A percentile compares a stretch with the other conserved stretches of the same genome.
phyloP scores from a whole-genome alignment of 2,888 invertebrate species.

The Craniophora ligustri region DNA sequence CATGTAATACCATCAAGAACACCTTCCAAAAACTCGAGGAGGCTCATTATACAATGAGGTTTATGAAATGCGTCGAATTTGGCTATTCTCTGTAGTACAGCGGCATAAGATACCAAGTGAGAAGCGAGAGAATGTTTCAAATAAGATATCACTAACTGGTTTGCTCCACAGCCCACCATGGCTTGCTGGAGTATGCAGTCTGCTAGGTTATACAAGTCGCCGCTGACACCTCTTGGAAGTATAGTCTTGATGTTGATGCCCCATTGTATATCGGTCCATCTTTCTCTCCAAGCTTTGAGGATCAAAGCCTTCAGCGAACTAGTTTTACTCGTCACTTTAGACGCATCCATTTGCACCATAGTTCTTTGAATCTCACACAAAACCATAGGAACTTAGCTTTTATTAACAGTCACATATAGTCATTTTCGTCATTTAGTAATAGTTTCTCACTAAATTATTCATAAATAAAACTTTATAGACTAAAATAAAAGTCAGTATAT shows the following conservation, averaged over 20 bases:
- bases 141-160: constrained; percentile 96
- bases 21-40: constrained; percentile 95
- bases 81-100: constrained; percentile 95
- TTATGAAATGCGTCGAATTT: constrained; percentile 96
- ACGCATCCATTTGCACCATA: constrained; percentile 90
- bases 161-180: constrained; percentile 97
- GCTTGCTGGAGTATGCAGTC: constrained; percentile 98
- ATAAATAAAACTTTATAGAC: constrained; percentile 1
- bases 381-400: constrained; percentile 12
- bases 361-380: constrained; percentile 12
- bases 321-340: constrained; percentile 94
- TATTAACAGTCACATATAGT: constrained; percentile 6
- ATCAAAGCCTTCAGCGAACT: constrained; percentile 94
- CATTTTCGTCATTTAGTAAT: constrained; percentile 4
- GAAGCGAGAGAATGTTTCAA: constrained; percentile 97
- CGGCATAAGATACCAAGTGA: constrained; percentile 96
- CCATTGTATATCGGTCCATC: constrained; percentile 99
- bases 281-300: constrained; percentile 96
- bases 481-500: constrained; percentile 11
- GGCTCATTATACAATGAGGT: constrained; percentile 95
- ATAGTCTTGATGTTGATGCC: constrained; percentile 98
- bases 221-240: constrained; percentile 95
- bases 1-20: constrained; percentile 90
- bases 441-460: constrained; percentile 8
- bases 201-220: constrained; percentile 97